These are phyloP conservation scores for Cataglyphis albicans DNA, from an alignment of 2,888 invertebrate genomes.

Conservation along the genomic window DNA sequence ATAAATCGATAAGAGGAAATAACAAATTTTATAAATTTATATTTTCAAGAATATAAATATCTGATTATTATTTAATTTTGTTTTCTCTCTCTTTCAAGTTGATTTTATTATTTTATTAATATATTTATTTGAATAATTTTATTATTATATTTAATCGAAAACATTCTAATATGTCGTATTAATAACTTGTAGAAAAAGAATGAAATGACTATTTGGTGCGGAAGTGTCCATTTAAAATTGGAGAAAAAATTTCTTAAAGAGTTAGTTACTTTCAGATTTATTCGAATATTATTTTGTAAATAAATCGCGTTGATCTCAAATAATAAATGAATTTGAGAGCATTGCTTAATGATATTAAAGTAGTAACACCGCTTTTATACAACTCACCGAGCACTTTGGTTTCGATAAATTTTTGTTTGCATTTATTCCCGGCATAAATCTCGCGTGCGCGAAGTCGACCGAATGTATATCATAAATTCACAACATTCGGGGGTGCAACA, in stretches of 20 bases:
- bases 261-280: background rate
- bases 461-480: slow-evolving; percentile 52
- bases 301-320: background rate
- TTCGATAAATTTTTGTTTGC: slow-evolving; percentile 44
- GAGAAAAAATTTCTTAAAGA: background rate
- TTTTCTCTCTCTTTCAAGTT: background rate
- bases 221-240: background rate
- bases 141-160: background rate
- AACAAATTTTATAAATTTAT: background rate
- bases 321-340: background rate
- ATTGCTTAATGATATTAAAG: slow-evolving; percentile 15
- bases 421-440: slow-evolving; percentile 47
- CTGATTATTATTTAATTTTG: background rate
- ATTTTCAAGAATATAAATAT: background rate
- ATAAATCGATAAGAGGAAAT: background rate
- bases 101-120: background rate
- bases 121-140: background rate
- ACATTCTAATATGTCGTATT: background rate
- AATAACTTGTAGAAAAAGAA: background rate
- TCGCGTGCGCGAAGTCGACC: slow-evolving; percentile 28
- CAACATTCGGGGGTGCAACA: slow-evolving; percentile 49
- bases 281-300: background rate
- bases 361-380: background rate
- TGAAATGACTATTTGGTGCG: background rate
- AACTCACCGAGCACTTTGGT: slow-evolving; percentile 5